Percentiles rank a stretch among this genome's conserved stretches.
Evolutionary conservation across 2,113 vertebrate species (phyloP).

Genomic region (Microtus pennsylvanicus): DNA sequence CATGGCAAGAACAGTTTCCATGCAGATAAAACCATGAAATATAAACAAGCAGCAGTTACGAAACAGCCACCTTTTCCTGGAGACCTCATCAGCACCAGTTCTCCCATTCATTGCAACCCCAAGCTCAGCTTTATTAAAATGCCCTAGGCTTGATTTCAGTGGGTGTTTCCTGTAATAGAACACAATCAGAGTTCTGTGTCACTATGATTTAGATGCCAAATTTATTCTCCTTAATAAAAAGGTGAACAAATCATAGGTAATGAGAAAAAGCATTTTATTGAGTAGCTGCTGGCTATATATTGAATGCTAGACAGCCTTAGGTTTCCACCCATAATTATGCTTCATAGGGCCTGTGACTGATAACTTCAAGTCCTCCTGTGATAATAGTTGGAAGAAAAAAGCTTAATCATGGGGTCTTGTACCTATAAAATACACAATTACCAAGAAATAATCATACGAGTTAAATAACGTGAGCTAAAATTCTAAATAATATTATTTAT

Average conservation of each 20-base stretch:
- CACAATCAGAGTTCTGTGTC: background rate
- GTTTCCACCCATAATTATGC: background rate
- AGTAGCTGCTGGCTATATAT: background rate
- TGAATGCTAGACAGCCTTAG: background rate
- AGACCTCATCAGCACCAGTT: background rate
- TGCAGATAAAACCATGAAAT: background rate
- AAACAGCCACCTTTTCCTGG: background rate
- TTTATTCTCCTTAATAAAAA: slow-evolving; percentile 37
- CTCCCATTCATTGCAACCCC: background rate
- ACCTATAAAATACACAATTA: background rate
- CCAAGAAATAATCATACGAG: background rate
- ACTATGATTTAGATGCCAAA: slow-evolving; percentile 7
- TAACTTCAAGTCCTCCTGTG: background rate
- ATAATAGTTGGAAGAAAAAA: background rate
- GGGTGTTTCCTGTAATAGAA: background rate
- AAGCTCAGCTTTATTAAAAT: slow-evolving; percentile 45
- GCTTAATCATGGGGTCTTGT: background rate
- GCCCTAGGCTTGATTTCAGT: background rate
- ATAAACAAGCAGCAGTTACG: background rate
- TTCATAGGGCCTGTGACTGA: background rate
- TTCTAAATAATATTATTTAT: background rate
- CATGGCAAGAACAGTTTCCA: background rate
- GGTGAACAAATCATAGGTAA: background rate
- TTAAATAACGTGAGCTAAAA: slow-evolving; percentile 5
- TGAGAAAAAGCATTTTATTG: slow-evolving; percentile 55